Percentiles rank a stretch among this genome's conserved stretches.
Conservation (phyloP, 92 coral and sea anemone genomes). For the Anthopleura xanthogrammica region DNA sequence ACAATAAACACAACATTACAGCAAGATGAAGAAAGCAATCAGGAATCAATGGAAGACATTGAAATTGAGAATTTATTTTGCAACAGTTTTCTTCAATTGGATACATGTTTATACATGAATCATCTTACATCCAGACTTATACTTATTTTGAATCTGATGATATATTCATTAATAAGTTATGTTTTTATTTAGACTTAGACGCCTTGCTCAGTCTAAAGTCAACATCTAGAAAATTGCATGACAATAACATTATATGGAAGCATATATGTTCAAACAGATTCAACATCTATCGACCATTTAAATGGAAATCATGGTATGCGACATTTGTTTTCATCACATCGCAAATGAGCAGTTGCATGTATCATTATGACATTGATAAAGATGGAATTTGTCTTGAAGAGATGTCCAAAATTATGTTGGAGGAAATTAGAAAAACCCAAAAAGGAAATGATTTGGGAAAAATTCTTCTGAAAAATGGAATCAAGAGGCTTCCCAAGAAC, state of each 20-base stretch:
- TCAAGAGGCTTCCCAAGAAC: conserved; percentile 21
- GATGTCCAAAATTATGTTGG: conserved; percentile 4
- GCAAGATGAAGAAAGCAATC: not conserved
- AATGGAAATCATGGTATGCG: not conserved
- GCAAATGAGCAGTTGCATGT: not conserved
- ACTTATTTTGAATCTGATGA: not conserved
- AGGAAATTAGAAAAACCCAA: not conserved
- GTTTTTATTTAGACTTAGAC: not conserved
- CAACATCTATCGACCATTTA: conserved; percentile 1
- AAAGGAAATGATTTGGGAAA: not conserved
- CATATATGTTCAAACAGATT: not conserved
- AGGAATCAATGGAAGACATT: not conserved
- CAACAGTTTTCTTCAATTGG: not conserved
- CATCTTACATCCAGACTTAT: not conserved
- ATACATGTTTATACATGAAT: not conserved
- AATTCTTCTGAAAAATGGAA: conserved; percentile 17
- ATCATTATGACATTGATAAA: conserved; percentile 3
- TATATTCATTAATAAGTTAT: not conserved
- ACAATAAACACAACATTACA: not conserved
- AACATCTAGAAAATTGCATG: not conserved
- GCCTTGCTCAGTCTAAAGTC: not conserved
- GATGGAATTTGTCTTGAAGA: conserved; percentile 3
- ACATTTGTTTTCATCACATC: conserved; percentile 4
- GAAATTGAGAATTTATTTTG: not conserved
- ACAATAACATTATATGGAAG: not conserved